phyloP scores from a whole-genome alignment of 2,888 invertebrate species.

The Lomographa bimaculata region DNA sequence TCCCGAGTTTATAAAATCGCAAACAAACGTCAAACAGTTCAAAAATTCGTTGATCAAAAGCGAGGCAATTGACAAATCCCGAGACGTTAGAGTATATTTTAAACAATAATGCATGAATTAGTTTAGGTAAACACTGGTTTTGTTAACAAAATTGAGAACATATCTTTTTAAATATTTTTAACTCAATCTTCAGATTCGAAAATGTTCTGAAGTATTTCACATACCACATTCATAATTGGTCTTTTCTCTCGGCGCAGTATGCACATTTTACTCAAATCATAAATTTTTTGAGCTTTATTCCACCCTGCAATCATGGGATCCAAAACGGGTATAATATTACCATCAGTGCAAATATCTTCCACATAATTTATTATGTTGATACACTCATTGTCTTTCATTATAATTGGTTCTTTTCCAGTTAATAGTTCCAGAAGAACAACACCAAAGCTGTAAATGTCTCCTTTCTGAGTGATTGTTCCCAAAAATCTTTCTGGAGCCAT shows the following conservation, averaged over 20 bases:
- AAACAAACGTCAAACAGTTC: no score
- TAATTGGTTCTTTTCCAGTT: constrained; percentile 87
- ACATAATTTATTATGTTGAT: constrained; percentile 72
- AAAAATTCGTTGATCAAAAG: no score
- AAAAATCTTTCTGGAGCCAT: constrained; percentile 90
- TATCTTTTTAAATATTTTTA: no score
- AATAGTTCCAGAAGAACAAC: constrained; percentile 89
- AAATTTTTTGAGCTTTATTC: constrained; percentile 78
- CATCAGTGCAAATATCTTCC: constrained; percentile 76
- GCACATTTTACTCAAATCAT: constrained; percentile 81
- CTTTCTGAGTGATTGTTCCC: constrained; percentile 88
- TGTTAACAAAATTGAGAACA: no score
- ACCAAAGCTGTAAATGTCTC: constrained; percentile 91
- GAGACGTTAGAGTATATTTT: no score
- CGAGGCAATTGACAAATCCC: no score
- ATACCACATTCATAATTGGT: constrained; percentile 83
- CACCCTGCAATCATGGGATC: constrained; percentile 83
- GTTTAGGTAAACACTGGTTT: no score
- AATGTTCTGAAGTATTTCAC: constrained; percentile 57
- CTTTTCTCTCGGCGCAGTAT: constrained; percentile 56
- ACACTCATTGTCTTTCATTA: constrained; percentile 75
- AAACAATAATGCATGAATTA: no score
- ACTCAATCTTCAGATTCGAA: constrained; percentile 27
- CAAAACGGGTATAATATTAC: constrained; percentile 77
- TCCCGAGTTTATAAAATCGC: no score